Evolutionary conservation across 2,888 invertebrate genomes (phyloP).

Genomic region (Panopea generosa): DNA sequence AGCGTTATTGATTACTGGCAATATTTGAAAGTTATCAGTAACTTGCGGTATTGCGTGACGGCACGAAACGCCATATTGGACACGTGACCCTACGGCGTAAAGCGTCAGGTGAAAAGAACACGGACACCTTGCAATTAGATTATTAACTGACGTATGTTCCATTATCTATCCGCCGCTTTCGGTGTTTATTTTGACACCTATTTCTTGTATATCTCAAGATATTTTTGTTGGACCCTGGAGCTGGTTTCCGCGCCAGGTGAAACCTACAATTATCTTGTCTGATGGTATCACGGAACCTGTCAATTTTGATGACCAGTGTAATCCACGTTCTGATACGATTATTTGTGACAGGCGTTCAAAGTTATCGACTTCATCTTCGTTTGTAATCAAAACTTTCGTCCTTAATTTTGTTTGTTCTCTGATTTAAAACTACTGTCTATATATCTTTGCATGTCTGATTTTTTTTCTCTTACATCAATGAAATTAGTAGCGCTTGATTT

Average conservation of each 20-base stretch:
- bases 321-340: conserved; percentile 44
- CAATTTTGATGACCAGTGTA: conserved; percentile 46
- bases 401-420: too few relatives aligned
- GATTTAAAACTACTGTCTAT: too few relatives aligned
- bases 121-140: background rate
- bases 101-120: too few relatives aligned
- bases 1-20: too few relatives aligned
- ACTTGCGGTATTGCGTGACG: conserved; percentile 11
- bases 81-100: conserved; percentile 8
- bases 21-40: too few relatives aligned
- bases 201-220: conserved; percentile 31
- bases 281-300: conserved; percentile 46
- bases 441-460: too few relatives aligned
- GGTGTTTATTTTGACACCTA: conserved; percentile 58
- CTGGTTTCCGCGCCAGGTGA: conserved; percentile 49
- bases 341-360: conserved; percentile 17
- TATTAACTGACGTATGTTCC: background rate
- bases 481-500: too few relatives aligned
- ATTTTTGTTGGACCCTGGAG: conserved; percentile 27
- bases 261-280: conserved; percentile 52
- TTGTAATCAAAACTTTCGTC: too few relatives aligned
- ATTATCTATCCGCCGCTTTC: conserved; percentile 5
- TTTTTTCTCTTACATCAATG: too few relatives aligned
- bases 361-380: conserved; percentile 4
- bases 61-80: background rate